Percentiles rank a stretch among this genome's conserved stretches.
phyloP scores from a whole-genome alignment of 2,113 vertebrate species.

The Onychorhynchus coronatus region DNA sequence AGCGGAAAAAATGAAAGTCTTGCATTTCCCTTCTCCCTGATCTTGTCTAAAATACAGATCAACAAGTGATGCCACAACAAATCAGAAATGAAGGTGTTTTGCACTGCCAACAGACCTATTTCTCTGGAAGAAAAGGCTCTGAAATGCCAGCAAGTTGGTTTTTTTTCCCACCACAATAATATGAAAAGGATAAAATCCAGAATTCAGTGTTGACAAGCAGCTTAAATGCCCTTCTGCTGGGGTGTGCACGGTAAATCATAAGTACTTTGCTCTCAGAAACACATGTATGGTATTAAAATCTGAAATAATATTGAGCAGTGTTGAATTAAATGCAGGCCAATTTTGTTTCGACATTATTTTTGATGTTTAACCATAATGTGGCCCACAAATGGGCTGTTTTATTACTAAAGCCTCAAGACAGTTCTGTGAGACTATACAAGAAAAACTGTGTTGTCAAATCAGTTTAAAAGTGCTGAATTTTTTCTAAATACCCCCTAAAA shows the following conservation, averaged over 20 bases:
- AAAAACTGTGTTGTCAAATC: neutral
- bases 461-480: neutral
- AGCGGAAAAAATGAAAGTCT: conserved; percentile 23
- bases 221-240: neutral
- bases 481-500: neutral
- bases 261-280: neutral
- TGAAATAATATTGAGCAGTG: neutral
- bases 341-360: neutral
- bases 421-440: neutral
- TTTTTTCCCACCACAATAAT: neutral
- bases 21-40: neutral
- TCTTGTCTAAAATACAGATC: conserved; percentile 49
- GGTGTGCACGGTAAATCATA: neutral
- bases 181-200: neutral
- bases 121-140: neutral
- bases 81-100: neutral
- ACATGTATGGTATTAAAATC: no score
- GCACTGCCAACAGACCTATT: neutral
- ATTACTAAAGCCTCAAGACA: neutral
- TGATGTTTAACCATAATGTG: neutral
- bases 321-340: neutral
- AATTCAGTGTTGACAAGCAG: neutral
- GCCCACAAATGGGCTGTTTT: neutral
- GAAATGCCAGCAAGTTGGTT: neutral
- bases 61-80: conserved; percentile 43